Conservation (phyloP, 2,797 vertebrate species). For the Setipinna tenuifilis region DNA sequence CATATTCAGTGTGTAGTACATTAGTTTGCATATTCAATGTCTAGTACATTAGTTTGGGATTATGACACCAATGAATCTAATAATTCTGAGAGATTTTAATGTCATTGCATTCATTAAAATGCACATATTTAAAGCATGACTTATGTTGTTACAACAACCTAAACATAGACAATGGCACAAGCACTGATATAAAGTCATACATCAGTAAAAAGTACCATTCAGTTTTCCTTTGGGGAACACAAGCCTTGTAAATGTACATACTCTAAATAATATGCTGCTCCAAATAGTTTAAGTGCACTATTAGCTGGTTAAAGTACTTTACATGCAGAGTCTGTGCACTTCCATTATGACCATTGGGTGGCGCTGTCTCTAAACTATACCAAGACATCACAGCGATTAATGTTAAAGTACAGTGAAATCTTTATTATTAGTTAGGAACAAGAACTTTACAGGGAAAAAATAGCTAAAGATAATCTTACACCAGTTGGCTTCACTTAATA, state of each 20-base stretch:
- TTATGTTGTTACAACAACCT: too few relatives aligned
- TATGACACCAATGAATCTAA: neutral
- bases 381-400: neutral
- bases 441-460: neutral
- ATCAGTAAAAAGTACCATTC: too few relatives aligned
- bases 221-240: neutral
- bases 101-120: too few relatives aligned
- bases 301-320: neutral
- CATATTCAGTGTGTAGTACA: neutral
- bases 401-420: neutral
- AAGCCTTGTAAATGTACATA: neutral
- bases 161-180: too few relatives aligned
- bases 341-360: neutral
- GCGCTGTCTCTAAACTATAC: neutral
- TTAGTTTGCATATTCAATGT: neutral
- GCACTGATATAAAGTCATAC: too few relatives aligned
- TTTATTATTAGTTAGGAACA: conserved; percentile 7
- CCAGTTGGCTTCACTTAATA: neutral
- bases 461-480: neutral
- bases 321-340: neutral
- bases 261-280: neutral
- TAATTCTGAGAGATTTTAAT: neutral
- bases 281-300: neutral
- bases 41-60: neutral
- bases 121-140: too few relatives aligned